Conservation (phyloP, 2,113 vertebrate genomes). For the Jacana jacana region DNA sequence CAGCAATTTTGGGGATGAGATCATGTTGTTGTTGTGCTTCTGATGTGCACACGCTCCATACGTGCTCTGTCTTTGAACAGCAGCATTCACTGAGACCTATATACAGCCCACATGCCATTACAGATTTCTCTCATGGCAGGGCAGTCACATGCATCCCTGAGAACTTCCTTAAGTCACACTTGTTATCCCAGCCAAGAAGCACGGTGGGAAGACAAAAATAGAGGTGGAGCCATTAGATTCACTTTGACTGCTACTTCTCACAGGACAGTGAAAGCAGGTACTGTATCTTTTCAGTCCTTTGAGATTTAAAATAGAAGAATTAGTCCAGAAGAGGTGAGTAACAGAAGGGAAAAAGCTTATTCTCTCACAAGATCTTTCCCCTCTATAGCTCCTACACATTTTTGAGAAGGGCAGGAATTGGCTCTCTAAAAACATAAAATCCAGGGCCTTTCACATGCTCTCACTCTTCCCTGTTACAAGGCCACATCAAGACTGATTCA, state of each 20-base stretch:
- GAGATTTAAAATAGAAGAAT: background rate
- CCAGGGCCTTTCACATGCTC: background rate
- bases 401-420: background rate
- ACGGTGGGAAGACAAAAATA: background rate
- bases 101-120: background rate
- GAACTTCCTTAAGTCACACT: background rate
- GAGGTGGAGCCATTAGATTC: rapidly evolving
- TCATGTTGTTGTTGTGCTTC: background rate
- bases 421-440: background rate
- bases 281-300: background rate
- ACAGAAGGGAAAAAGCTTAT: background rate
- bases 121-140: background rate
- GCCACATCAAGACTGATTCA: background rate
- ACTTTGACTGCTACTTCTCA: background rate
- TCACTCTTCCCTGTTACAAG: background rate
- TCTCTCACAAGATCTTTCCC: background rate
- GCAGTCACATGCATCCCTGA: background rate
- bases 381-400: background rate
- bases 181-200: background rate
- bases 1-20: background rate
- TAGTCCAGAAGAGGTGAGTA: background rate
- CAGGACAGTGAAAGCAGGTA: background rate
- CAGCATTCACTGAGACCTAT: background rate
- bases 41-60: background rate
- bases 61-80: background rate